Evolutionary conservation across 2,113 vertebrate genomes (phyloP), one percentile per base, ranked within the genome.

Genomic region (Vulpes vulpes): DNA sequence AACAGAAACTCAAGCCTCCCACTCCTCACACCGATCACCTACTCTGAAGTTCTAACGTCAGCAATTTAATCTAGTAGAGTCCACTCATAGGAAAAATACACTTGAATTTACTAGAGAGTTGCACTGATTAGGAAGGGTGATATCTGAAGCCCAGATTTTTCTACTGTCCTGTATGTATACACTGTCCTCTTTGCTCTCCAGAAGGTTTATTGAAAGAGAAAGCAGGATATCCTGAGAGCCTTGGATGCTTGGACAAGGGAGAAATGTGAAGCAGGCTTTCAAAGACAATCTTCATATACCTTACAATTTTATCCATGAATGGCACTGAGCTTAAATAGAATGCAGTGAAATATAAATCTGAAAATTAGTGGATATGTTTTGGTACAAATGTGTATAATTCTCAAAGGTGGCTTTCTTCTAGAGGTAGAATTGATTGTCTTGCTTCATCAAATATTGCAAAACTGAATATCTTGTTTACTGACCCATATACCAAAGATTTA

Each of bases 291-390:
- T 87, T 96, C n/a, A 38, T 19, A 73, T 86, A 30, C 38, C 17
- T 89, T 94, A 82, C 5, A 89, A 71, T 78, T 95, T 38, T 95
- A 92, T 73, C 27, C 84, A 8, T 95, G 55, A 79, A 53, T 95
- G 60, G 5, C 5, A 83, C 10, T 93, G 25, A 84, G 73, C 23
- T 91, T 93, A 94, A 92, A 81, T 80, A 86, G 32, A 95, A 74
- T 85, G 2, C 1, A 79, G 38, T 74, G 9, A 76, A 92, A 69
- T 88, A 51, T 32, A 73, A 65, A 73, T 69, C 27, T 84, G 51
- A 94, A 96, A 91, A 86, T 90, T 19, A 67, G 51, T 86, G 27
- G 30, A 62, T 89, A 64, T 59, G 3, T 83, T 27, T 92, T 90
- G 30, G 16, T 82, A 17, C 17, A 95, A 83, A 32, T 95, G 30